Conservation (phyloP, 2,888 invertebrate genomes). For the Mechanitis mazaeus region DNA sequence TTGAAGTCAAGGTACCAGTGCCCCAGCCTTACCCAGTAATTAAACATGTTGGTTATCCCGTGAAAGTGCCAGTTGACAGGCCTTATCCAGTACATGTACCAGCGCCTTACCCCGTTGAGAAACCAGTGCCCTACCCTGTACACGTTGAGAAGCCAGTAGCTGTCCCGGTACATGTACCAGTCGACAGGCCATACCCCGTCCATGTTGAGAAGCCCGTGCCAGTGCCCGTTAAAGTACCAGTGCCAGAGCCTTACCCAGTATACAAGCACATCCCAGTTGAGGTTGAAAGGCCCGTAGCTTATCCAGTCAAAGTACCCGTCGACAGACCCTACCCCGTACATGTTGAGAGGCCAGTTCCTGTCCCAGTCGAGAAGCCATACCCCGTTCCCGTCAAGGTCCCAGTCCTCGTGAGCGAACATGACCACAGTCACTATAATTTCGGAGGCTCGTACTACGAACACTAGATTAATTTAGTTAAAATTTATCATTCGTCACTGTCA, state of each 20-base stretch:
- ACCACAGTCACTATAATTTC: slow-evolving; percentile 34
- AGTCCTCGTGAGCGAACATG: slow-evolving; percentile 50
- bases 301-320: slow-evolving; percentile 81
- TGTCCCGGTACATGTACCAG: slow-evolving; percentile 78
- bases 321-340: slow-evolving; percentile 81
- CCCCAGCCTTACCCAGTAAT: slow-evolving; percentile 85
- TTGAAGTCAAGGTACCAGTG: slow-evolving; percentile 84
- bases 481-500: slow-evolving; percentile 46
- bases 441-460: slow-evolving; percentile 55
- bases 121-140: slow-evolving; percentile 77
- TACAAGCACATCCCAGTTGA: slow-evolving; percentile 80
- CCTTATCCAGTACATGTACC: slow-evolving; percentile 83
- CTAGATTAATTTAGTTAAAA: slow-evolving; percentile 51
- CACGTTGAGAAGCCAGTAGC: slow-evolving; percentile 81
- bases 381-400: slow-evolving; percentile 77
- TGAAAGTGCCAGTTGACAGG: slow-evolving; percentile 82
- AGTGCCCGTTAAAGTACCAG: slow-evolving; percentile 75
- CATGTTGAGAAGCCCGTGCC: slow-evolving; percentile 71
- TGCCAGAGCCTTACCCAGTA: slow-evolving; percentile 78
- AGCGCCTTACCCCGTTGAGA: slow-evolving; percentile 77
- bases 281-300: slow-evolving; percentile 77
- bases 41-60: slow-evolving; percentile 79
- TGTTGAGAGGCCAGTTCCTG: slow-evolving; percentile 66
- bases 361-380: slow-evolving; percentile 74
- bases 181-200: slow-evolving; percentile 79